phyloP scores from a whole-genome alignment of 2,113 vertebrate genomes.

The Pteronura brasiliensis region DNA sequence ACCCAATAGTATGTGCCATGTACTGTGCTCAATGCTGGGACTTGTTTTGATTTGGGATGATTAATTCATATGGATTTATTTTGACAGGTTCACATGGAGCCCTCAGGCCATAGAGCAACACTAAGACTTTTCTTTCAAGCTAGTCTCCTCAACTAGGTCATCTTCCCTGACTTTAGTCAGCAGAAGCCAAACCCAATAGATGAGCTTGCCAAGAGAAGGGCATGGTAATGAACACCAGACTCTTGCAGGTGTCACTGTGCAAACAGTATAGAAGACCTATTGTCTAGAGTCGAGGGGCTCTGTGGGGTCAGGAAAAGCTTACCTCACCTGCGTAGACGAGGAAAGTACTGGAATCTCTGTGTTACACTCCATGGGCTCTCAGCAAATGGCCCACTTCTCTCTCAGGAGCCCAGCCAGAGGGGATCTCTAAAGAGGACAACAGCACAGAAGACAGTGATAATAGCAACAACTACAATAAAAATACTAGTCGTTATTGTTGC shows the following conservation, averaged over 20 bases:
- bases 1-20: not conserved
- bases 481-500: not conserved
- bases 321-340: not conserved
- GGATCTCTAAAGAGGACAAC: not conserved
- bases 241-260: constrained; percentile 41
- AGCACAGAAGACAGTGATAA: not conserved
- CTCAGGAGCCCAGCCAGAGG: not conserved
- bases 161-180: constrained; percentile 65
- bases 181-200: constrained; percentile 74
- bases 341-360: not conserved
- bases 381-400: not conserved
- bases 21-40: not conserved
- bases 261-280: constrained; percentile 55
- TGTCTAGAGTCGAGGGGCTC: constrained; percentile 60
- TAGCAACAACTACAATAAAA: not conserved
- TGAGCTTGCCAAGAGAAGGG: constrained; percentile 46
- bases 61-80: constrained; percentile 60
- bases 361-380: not conserved
- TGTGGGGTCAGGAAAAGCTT: constrained; percentile 31
- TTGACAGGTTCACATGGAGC: constrained; percentile 67
- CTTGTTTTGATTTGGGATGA: constrained; percentile 53
- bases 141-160: constrained; percentile 64
- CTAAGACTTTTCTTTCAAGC: constrained; percentile 63
- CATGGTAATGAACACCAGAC: not conserved
- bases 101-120: constrained; percentile 58